Evolutionary conservation across 2,888 invertebrate species (phyloP), one percentile per base, ranked within the genome.

Genomic region (Tachina lurida): DNA sequence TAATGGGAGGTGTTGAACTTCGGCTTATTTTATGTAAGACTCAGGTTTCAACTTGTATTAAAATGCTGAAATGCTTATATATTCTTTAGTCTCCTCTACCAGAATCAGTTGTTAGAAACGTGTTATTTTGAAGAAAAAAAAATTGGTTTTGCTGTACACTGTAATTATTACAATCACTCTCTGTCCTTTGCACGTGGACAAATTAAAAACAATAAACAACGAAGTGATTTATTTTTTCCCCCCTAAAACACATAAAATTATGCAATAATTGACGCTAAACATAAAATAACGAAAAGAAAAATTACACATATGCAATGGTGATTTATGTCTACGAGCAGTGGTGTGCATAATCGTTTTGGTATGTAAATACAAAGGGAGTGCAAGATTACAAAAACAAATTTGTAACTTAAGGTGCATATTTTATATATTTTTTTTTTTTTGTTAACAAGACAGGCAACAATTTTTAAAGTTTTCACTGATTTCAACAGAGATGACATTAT

Each of bases 181-280:
- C 39, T 67, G 67, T 67, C 3, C 41, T 12, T 49, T 7, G 8
- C 31, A 47, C 39, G 17, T 31, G 63, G 17, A 63, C 47, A 45
- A 47, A 56, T 79, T 31, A 13, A 60, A 31, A 17, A 60, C 15
- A 58, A 65, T 22, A 54, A 77, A 49, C 4, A 45, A 19, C 45
- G 47, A 75, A 70, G 62, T 68, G 67, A 81, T 39, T 56, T 49
- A 13, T 49, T 58, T 19, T 22, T 43, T 52, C 7, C 39, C 47
- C 7, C 39, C 47, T 73, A 45, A 15, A 31, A 49, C 52, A 67
- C 43, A 52, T n/a, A 22, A 65, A 62, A 65, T 79, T 73, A 73
- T 79, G 79, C 19, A 79, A 79, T 73, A 75, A 62, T 75, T 75
- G 68, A 62, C 73, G 73, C 47, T 10, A 47, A 65, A 58, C 56